These are phyloP conservation scores for Gorsachius magnificus DNA, from an alignment of 2,797 vertebrate species.

Conservation along the genomic window DNA sequence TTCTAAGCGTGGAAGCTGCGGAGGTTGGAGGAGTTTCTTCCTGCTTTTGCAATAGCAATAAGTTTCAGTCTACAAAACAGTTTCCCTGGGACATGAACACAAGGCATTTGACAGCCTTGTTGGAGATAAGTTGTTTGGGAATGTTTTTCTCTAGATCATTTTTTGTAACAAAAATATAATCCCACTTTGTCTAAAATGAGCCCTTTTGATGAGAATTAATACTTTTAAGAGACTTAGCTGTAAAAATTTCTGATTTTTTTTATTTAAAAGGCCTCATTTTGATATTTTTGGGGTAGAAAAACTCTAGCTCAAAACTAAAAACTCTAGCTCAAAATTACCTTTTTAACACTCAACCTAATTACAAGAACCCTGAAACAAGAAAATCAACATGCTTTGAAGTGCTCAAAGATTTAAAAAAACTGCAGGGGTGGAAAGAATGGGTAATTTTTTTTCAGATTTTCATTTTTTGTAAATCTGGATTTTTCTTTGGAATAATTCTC, in stretches of 20 bases:
- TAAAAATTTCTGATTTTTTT: background rate
- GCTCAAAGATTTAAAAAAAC: background rate
- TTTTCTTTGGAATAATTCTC: background rate
- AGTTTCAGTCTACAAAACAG: conserved; percentile 42
- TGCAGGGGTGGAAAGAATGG: background rate
- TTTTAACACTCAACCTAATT: background rate
- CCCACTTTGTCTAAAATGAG: background rate
- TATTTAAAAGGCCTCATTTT: background rate
- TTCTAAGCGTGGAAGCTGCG: background rate
- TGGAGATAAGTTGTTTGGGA: background rate
- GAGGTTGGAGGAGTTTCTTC: background rate
- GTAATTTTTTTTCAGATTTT: background rate
- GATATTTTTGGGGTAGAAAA: background rate
- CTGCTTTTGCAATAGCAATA: conserved; percentile 19
- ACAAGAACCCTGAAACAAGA: background rate
- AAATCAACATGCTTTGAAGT: background rate
- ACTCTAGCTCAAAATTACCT: background rate
- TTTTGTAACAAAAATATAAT: background rate
- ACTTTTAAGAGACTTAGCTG: background rate
- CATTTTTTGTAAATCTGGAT: background rate
- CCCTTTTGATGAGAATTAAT: background rate
- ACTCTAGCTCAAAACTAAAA: background rate
- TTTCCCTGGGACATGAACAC: background rate
- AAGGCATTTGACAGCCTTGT: background rate
- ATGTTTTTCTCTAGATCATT: background rate